Evolutionary conservation across 2,113 vertebrate genomes (phyloP).

Genomic region (Syngnathoides biaculeatus): DNA sequence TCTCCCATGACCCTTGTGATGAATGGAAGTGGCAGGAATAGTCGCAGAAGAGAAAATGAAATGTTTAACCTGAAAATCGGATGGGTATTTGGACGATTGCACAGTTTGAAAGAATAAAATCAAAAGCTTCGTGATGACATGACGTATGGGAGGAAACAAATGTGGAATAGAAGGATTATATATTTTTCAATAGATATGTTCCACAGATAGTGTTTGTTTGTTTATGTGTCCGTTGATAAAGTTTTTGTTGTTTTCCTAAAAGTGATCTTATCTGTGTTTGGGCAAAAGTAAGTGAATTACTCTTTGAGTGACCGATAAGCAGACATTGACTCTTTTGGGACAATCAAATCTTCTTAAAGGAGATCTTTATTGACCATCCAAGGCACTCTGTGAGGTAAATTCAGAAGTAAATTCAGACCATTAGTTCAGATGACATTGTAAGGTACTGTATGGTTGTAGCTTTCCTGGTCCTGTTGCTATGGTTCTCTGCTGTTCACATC

Average conservation of each 20-base stretch:
- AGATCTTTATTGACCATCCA: slow-evolving; percentile 1
- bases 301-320: neutral
- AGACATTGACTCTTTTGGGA: neutral
- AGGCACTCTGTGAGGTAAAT: neutral
- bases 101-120: too few species aligned
- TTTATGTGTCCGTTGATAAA: neutral
- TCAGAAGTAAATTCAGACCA: neutral
- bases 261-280: neutral
- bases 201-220: neutral
- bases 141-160: too few species aligned
- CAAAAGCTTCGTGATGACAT: too few species aligned
- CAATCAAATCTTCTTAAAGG: neutral
- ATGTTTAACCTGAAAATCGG: too few species aligned
- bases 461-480: neutral
- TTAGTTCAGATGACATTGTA: neutral
- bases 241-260: slow-evolving; percentile 1
- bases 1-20: too few species aligned
- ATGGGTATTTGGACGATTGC: too few species aligned
- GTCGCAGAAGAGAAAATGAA: too few species aligned
- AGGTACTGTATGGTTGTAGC: neutral
- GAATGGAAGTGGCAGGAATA: too few species aligned
- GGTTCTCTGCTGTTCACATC: neutral
- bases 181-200: too few species aligned
- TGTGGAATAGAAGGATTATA: too few species aligned
- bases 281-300: neutral